phyloP scores from a whole-genome alignment of 2,888 invertebrate genomes.

The Leptothorax acervorum region DNA sequence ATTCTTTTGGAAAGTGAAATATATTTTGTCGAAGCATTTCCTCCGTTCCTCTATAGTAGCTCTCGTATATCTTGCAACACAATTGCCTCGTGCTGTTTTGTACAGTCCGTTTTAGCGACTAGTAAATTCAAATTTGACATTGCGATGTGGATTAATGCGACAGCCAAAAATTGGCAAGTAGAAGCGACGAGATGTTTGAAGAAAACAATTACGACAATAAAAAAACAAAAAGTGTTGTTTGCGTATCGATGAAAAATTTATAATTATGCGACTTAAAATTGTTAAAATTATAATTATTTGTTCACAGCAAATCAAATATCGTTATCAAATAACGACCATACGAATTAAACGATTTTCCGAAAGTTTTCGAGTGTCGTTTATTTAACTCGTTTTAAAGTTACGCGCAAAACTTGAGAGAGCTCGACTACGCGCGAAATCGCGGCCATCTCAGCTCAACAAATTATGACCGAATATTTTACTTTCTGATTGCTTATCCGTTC shows the following conservation, averaged over 20 bases:
- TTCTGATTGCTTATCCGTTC: neutral
- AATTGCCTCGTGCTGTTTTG: slow-evolving; percentile 1
- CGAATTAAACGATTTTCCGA: slow-evolving; percentile 37
- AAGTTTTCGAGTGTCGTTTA: slow-evolving; percentile 14
- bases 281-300: slow-evolving; percentile 21
- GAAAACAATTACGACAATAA: neutral
- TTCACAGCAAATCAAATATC: slow-evolving; percentile 8
- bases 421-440: slow-evolving; percentile 22
- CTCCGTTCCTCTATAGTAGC: neutral
- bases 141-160: neutral
- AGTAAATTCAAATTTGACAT: slow-evolving; percentile 24
- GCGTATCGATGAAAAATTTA: too few relatives aligned
- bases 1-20: slow-evolving; percentile 33
- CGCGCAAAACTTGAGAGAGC: slow-evolving; percentile 25
- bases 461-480: slow-evolving; percentile 21
- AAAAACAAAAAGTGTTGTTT: too few relatives aligned
- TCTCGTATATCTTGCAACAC: slow-evolving; percentile 10
- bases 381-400: slow-evolving; percentile 36
- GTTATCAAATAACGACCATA: neutral
- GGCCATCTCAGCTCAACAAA: neutral
- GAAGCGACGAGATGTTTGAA: neutral
- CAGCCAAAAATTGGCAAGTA: neutral
- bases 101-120: neutral
- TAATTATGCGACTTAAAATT: slow-evolving; percentile 1
- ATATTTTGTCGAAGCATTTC: slow-evolving; percentile 43